Conservation (phyloP, 1,140 invertebrate species). For the Nasonia giraulti region DNA sequence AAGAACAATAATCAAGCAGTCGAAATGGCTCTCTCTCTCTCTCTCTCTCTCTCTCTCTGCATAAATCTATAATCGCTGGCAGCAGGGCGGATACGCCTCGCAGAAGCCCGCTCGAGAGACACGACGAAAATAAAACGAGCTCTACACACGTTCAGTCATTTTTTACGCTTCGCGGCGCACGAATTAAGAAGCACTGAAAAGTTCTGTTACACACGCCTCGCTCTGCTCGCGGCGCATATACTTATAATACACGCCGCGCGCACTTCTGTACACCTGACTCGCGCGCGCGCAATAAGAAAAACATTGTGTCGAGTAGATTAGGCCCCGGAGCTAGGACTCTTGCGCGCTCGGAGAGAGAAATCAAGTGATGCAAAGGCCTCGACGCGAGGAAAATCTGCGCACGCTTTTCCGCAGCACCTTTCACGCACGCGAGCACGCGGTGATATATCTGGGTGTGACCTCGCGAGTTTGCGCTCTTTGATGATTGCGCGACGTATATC, state of each 20-base stretch:
- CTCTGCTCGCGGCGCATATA: background rate
- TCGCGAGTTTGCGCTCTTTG: background rate
- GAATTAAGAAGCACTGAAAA: conserved; percentile 41
- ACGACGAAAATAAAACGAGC: conserved; percentile 10
- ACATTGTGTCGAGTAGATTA: conserved; percentile 4
- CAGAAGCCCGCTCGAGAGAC: conserved; percentile 3
- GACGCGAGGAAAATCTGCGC: background rate
- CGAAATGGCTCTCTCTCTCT: background rate
- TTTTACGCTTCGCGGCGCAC: conserved; percentile 26
- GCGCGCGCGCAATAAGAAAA: conserved; percentile 8
- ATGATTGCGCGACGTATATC: conserved; percentile 19
- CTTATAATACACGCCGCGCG: background rate
- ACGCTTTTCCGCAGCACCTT: conserved; percentile 8
- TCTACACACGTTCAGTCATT: background rate
- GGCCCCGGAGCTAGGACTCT: conserved; percentile 7
- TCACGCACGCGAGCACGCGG: background rate
- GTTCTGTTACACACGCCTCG: conserved; percentile 32
- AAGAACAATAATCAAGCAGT: conserved; percentile 23
- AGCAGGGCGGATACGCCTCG: background rate
- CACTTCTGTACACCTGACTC: background rate
- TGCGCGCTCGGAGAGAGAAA: background rate
- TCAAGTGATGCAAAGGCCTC: no score
- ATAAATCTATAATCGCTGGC: conserved; percentile 14
- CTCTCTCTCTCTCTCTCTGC: background rate
- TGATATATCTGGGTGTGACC: conserved; percentile 23